Conservation (phyloP, 2,797 vertebrate species). For the Gouania willdenowi region DNA sequence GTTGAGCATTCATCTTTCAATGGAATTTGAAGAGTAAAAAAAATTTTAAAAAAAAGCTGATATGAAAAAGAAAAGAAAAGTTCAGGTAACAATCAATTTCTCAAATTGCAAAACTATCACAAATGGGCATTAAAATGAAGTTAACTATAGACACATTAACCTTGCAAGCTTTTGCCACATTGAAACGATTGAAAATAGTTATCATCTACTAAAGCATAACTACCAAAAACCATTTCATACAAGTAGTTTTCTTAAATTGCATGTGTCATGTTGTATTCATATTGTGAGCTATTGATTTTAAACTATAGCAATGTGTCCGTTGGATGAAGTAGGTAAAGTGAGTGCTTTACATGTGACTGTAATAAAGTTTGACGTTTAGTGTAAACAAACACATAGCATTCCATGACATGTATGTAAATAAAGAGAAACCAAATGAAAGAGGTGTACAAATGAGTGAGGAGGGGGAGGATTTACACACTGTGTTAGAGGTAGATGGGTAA, state of each 20-base stretch:
- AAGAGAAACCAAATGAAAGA: constrained; percentile 18
- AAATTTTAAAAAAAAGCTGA: neutral
- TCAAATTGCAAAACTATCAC: no score
- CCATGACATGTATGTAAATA: constrained; percentile 27
- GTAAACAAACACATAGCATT: constrained; percentile 39
- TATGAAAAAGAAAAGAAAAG: neutral
- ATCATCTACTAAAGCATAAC: no score
- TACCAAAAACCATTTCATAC: no score
- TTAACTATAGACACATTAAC: no score
- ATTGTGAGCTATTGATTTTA: neutral
- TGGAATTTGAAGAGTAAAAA: constrained; percentile 2
- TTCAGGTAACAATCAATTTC: no score
- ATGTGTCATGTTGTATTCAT: neutral
- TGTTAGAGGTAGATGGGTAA: constrained; percentile 14
- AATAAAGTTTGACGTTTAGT: constrained; percentile 49
- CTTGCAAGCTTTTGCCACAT: no score
- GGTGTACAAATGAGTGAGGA: constrained; percentile 5
- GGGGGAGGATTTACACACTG: neutral
- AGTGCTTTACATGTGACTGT: constrained; percentile 11
- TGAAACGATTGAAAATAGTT: no score
- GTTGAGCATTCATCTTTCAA: constrained; percentile 29
- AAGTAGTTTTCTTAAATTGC: neutral
- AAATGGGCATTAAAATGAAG: no score
- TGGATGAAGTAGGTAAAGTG: neutral
- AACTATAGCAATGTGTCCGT: neutral